Evolutionary conservation across 1,140 invertebrate species (phyloP).

Genomic region (Drosophila trapezifrons): DNA sequence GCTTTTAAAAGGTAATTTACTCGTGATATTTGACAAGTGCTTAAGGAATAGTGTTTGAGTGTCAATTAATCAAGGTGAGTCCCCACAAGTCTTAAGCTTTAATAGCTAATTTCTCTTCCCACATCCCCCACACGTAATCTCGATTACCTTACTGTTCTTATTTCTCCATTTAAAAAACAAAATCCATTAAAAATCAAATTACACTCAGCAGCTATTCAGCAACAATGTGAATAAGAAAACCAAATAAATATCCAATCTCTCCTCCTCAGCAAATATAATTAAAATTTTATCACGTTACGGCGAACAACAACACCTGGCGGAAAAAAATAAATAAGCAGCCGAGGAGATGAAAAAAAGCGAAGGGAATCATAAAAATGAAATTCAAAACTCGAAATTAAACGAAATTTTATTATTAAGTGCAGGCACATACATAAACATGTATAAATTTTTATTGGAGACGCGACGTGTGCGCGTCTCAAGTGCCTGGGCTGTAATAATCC

Average conservation of each 20-base stretch:
- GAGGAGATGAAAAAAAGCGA: slow-evolving; percentile 16
- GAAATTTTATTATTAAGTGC: slow-evolving; percentile 74
- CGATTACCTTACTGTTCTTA: not conserved
- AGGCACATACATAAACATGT: slow-evolving; percentile 38
- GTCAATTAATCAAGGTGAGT: not conserved
- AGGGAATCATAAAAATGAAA: slow-evolving; percentile 64
- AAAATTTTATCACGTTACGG: slow-evolving; percentile 66
- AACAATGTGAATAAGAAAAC: not conserved
- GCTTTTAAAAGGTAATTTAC: not conserved
- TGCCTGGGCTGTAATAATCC: slow-evolving; percentile 70
- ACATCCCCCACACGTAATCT: not conserved
- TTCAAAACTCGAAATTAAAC: slow-evolving; percentile 77
- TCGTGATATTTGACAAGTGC: not conserved
- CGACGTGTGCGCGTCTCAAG: slow-evolving; percentile 58
- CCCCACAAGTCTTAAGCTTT: not conserved
- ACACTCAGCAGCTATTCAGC: slow-evolving; percentile 15
- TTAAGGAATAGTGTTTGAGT: not conserved
- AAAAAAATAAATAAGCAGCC: slow-evolving; percentile 29
- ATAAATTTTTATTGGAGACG: slow-evolving; percentile 61
- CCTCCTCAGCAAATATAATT: slow-evolving; percentile 48
- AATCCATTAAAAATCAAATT: slow-evolving; percentile 16
- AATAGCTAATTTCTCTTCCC: not conserved
- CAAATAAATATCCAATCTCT: slow-evolving; percentile 41
- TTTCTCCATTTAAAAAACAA: not conserved
- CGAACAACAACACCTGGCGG: slow-evolving; percentile 66